phyloP scores from a whole-genome alignment of 2,888 invertebrate species.

The Apotomis betuletana region DNA sequence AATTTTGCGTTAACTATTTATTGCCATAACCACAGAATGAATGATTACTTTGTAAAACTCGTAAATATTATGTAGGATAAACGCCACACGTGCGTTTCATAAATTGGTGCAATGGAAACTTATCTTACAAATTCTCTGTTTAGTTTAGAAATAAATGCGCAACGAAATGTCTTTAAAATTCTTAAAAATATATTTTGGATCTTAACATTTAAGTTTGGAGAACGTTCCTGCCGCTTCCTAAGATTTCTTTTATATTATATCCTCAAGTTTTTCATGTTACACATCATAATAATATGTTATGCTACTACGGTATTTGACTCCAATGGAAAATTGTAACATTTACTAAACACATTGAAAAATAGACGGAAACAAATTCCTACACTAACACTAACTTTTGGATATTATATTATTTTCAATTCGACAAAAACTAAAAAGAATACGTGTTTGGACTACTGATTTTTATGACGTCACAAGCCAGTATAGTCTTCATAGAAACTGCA shows the following conservation, averaged over 20 bases:
- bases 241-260: neutral
- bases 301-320: no score
- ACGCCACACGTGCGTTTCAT: neutral
- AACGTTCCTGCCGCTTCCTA: neutral
- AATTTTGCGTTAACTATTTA: slow-evolving; percentile 19
- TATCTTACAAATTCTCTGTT: neutral
- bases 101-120: neutral
- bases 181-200: slow-evolving; percentile 15
- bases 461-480: no score
- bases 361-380: no score
- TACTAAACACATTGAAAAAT: no score
- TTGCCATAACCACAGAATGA: slow-evolving; percentile 13
- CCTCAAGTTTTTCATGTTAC: neutral
- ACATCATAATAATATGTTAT: no score
- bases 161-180: slow-evolving; percentile 12
- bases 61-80: slow-evolving; percentile 10
- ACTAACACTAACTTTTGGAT: no score
- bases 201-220: slow-evolving; percentile 4
- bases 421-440: no score
- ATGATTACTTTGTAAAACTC: neutral
- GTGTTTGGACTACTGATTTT: no score
- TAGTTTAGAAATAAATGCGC: slow-evolving; percentile 17
- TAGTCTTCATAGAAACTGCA: no score
- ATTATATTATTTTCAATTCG: no score
- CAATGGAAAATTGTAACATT: no score